Evolutionary conservation across 2,888 invertebrate species (phyloP).

Genomic region (Pomacea canaliculata): DNA sequence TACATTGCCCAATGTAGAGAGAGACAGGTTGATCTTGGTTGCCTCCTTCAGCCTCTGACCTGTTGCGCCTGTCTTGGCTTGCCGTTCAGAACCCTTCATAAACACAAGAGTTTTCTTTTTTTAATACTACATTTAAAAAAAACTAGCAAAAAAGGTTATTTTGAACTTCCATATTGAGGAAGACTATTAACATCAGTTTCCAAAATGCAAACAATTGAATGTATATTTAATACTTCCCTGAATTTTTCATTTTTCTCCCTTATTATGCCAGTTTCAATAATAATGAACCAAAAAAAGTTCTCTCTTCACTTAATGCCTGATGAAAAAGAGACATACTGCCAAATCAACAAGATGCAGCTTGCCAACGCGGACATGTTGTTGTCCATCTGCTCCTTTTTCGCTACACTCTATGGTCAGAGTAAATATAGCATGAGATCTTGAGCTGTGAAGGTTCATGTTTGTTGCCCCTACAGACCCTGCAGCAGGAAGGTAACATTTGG

Average conservation of each 20-base stretch:
- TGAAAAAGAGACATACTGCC: constrained; percentile 78
- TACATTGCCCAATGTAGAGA: constrained; percentile 97
- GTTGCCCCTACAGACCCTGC: constrained; percentile 86
- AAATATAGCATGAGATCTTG: constrained; percentile 97
- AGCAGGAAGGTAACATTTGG: not conserved
- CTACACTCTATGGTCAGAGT: constrained; percentile 97
- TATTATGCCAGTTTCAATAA: too few relatives aligned
- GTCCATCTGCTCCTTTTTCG: constrained; percentile 83
- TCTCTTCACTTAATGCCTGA: too few relatives aligned
- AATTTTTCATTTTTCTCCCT: too few relatives aligned
- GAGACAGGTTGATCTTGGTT: constrained; percentile 96
- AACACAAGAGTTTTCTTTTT: not conserved
- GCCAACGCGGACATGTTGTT: constrained; percentile 92
- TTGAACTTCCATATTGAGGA: too few relatives aligned
- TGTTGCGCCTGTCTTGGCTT: constrained; percentile 95
- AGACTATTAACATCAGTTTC: too few relatives aligned
- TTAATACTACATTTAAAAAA: too few relatives aligned
- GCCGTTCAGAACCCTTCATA: constrained; percentile 91
- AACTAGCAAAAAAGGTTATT: too few relatives aligned
- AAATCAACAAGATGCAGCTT: constrained; percentile 97
- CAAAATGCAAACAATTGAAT: too few relatives aligned
- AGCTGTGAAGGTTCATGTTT: constrained; percentile 97
- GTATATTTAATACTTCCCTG: too few relatives aligned
- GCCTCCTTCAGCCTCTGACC: constrained; percentile 95
- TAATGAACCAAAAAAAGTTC: too few relatives aligned